Evolutionary conservation across 2,113 vertebrate genomes (phyloP).

Genomic region (Limanda limanda): DNA sequence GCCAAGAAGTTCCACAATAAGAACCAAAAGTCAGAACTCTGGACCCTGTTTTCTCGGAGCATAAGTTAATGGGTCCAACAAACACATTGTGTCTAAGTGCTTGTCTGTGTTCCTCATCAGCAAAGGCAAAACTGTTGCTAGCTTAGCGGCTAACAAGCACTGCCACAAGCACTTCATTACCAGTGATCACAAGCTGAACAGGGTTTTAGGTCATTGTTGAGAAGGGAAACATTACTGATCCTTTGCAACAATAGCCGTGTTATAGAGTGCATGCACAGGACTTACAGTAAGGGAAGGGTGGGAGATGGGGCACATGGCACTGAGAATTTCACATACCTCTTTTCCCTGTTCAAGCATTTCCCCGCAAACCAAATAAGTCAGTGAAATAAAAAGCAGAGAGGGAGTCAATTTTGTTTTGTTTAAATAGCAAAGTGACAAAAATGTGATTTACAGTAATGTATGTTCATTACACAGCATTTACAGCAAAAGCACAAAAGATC

Average conservation of each 20-base stretch:
- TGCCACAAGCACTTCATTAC: slow-evolving; percentile 85
- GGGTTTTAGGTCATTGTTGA: slow-evolving; percentile 73
- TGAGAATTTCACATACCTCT: slow-evolving; percentile 94
- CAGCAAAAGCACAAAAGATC: too few relatives aligned
- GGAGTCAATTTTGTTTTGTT: slow-evolving; percentile 83
- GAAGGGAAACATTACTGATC: slow-evolving; percentile 42
- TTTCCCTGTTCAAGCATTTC: slow-evolving; percentile 94
- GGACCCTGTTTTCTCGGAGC: slow-evolving; percentile 43
- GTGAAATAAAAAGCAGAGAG: slow-evolving; percentile 88
- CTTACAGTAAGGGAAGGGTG: slow-evolving; percentile 70
- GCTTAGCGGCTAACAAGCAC: slow-evolving; percentile 74
- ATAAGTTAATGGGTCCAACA: slow-evolving; percentile 38
- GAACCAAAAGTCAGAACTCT: slow-evolving; percentile 15
- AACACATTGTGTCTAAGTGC: slow-evolving; percentile 81
- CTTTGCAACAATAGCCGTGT: slow-evolving; percentile 78
- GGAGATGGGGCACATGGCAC: slow-evolving; percentile 61
- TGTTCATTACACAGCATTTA: neutral
- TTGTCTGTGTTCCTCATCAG: slow-evolving; percentile 73
- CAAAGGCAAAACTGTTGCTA: slow-evolving; percentile 41
- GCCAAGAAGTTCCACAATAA: neutral
- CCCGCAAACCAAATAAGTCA: slow-evolving; percentile 89
- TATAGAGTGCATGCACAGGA: slow-evolving; percentile 89
- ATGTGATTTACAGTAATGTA: neutral
- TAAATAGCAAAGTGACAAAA: neutral
- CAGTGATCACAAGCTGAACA: slow-evolving; percentile 60